Conservation (phyloP, 2,797 vertebrate species). For the Ibycter americanus region DNA sequence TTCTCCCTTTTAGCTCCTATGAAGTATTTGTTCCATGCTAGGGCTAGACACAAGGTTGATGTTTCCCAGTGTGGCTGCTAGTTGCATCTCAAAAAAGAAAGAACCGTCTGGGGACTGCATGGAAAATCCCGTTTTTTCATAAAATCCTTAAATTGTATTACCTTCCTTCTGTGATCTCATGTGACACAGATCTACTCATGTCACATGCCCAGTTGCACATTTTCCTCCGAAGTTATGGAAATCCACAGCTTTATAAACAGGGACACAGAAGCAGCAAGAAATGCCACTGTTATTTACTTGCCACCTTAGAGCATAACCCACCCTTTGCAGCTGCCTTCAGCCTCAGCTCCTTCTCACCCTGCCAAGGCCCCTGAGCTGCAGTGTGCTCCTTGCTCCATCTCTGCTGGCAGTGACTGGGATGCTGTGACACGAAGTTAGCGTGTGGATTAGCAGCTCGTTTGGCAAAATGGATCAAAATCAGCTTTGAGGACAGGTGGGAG, state of each 20-base stretch:
- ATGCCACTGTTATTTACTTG: neutral
- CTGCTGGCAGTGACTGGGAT: neutral
- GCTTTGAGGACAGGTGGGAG: neutral
- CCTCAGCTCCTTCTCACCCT: neutral
- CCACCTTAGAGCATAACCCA: neutral
- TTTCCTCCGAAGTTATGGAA: neutral
- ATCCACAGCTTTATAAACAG: neutral
- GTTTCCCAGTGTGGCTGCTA: neutral
- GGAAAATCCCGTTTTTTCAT: neutral
- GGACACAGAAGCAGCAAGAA: neutral
- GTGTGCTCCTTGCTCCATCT: neutral
- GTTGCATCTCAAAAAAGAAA: neutral
- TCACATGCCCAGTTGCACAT: neutral
- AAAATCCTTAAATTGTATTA: neutral
- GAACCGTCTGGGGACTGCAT: neutral
- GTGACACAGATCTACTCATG: neutral
- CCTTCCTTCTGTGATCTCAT: no score
- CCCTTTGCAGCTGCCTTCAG: rapidly evolving
- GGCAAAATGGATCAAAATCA: neutral
- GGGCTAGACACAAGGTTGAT: neutral
- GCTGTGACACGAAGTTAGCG: rapidly evolving
- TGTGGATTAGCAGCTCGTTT: neutral
- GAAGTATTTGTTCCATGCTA: neutral
- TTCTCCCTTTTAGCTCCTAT: neutral
- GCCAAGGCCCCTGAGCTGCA: neutral